Evolutionary conservation across 2,888 invertebrate genomes (phyloP), one percentile per base, ranked within the genome.

Genomic region (Patella caerulea): DNA sequence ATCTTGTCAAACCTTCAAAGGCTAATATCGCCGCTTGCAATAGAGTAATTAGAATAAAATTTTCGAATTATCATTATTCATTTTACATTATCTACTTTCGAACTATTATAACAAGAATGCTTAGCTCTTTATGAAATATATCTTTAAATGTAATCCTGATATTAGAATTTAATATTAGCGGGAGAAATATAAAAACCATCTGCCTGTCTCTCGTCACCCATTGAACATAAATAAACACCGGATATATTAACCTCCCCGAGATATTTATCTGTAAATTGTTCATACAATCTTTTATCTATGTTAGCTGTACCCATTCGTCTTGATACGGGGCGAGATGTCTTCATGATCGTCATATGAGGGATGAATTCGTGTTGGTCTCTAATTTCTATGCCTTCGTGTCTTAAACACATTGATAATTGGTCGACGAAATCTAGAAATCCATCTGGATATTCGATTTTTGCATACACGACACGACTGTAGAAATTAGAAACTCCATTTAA

Each of bases 331-430:
- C 92, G 85, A n/a, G 88, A 88, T 0, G 91, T 84, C 79, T 92
- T 92, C 84, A 92, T 86, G 15, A 92, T 76, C 12, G 92, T 92
- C 87, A 92, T 88, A 82, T 92, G 92, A 5, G 92, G 92, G 9
- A 91, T 89, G 83, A 86, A 92, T 17, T 91, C 91, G 85, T 90
- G 90, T 55, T 86, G 87, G 79, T 92, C 92, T n/a, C 90, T 86
- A 12, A 91, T 88, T 15, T 87, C 87, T 7, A 92, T 82, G 4
- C 90, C 91, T 19, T 83, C 84, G 56, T 87, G 83, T 17, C 79
- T 80, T 24, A 92, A 76, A 81, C 86, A 82, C 15, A 86, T 79
- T 77, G 88, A 88, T 17, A 92, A 72, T 53, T 88, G 83, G 9
- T 91, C 83, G 17, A 88, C 89, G 75, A 92, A 86, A 3, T 87